A percentile compares a stretch with the other conserved stretches of the same genome.
Conservation (phyloP, 2,888 invertebrate genomes). For the Tachina grossa region DNA sequence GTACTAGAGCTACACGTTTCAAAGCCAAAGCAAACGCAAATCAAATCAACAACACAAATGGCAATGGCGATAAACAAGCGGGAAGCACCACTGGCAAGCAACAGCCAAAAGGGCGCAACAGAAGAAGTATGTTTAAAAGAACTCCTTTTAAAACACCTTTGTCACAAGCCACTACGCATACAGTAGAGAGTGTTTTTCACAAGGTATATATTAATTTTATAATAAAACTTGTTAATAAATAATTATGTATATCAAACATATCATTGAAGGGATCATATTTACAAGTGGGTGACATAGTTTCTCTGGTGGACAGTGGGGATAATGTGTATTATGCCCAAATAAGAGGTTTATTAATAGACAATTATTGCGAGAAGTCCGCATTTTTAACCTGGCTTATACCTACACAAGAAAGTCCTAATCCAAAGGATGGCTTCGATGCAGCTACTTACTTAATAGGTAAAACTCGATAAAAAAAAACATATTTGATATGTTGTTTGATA, state of each 20-base stretch:
- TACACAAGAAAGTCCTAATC: slow-evolving; percentile 90
- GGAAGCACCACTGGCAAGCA: slow-evolving; percentile 61
- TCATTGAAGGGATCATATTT: slow-evolving; percentile 85
- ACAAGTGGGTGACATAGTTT: slow-evolving; percentile 96
- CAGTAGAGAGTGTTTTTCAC: slow-evolving; percentile 89
- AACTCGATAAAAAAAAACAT: neutral
- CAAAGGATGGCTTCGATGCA: slow-evolving; percentile 91
- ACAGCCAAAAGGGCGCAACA: slow-evolving; percentile 87
- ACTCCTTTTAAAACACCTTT: slow-evolving; percentile 91
- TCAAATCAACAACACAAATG: slow-evolving; percentile 41
- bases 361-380: slow-evolving; percentile 96
- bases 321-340: slow-evolving; percentile 95
- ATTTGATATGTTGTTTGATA: neutral
- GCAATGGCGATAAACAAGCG: slow-evolving; percentile 44
- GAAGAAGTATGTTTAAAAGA: slow-evolving; percentile 90
- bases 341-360: slow-evolving; percentile 93
- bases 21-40: slow-evolving; percentile 82
- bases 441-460: slow-evolving; percentile 94
- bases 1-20: slow-evolving; percentile 76
- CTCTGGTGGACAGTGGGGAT: slow-evolving; percentile 89
- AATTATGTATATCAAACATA: neutral
- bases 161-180: slow-evolving; percentile 91
- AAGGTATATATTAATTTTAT: slow-evolving; percentile 83
- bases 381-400: slow-evolving; percentile 96
- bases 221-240: neutral